phyloP scores from a whole-genome alignment of 2,797 vertebrate genomes.

The Halcyon smyrnensis region DNA sequence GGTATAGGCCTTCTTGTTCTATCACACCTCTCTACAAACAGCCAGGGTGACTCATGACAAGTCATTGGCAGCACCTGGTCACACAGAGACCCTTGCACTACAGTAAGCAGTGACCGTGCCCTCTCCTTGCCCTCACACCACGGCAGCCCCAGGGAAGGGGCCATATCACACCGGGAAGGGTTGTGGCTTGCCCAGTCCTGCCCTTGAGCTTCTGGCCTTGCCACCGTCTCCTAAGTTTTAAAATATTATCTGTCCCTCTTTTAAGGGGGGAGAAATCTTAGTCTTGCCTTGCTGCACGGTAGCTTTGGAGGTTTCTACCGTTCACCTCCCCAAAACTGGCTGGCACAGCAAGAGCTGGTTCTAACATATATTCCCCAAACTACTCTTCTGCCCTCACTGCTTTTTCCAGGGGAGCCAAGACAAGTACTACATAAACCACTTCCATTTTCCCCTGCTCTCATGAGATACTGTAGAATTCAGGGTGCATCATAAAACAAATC shows the following conservation, averaged over 20 bases:
- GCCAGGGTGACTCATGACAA: too few species aligned
- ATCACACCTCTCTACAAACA: not conserved
- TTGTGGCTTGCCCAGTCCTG: not conserved
- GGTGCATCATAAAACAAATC: not conserved
- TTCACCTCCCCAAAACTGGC: not conserved
- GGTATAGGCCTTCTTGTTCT: not conserved
- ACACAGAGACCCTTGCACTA: too few species aligned
- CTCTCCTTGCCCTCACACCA: too few species aligned
- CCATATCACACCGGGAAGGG: fast-evolving
- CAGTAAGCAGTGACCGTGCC: fast-evolving
- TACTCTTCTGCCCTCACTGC: not conserved
- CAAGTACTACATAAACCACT: not conserved
- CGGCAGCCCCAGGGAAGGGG: not conserved
- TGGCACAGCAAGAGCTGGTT: not conserved
- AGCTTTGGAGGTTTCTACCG: not conserved
- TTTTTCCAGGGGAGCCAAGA: not conserved
- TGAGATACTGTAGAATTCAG: not conserved
- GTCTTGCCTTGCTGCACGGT: not conserved
- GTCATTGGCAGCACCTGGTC: not conserved
- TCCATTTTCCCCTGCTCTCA: not conserved
- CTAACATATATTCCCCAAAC: not conserved
- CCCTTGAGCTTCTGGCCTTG: not conserved
- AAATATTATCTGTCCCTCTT: not conserved
- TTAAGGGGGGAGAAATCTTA: not conserved
- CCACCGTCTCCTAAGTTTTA: not conserved